phyloP scores from a whole-genome alignment of 2,888 invertebrate species.

The Erebia palarica region DNA sequence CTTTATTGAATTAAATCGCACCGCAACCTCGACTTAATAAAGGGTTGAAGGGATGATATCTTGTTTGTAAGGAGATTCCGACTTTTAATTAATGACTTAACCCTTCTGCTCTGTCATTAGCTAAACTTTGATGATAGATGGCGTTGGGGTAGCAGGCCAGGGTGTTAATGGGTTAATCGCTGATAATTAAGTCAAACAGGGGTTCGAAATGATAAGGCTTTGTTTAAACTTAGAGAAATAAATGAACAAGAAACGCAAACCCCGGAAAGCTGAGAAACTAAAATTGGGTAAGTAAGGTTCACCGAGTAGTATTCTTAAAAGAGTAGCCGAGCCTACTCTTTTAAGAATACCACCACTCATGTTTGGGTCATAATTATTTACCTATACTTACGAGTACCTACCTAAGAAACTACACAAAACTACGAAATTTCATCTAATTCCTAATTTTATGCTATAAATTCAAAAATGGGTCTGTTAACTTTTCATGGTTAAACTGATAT shows the following conservation, averaged over 20 bases:
- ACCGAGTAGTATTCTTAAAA: too few species aligned
- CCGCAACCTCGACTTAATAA: slow-evolving; percentile 57
- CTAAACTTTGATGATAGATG: slow-evolving; percentile 61
- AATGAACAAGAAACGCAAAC: neutral
- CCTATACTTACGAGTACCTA: too few species aligned
- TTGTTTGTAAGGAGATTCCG: slow-evolving; percentile 73
- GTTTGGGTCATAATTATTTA: too few species aligned
- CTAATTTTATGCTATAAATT: too few species aligned
- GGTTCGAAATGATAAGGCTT: neutral
- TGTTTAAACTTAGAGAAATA: neutral
- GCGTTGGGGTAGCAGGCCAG: slow-evolving; percentile 60
- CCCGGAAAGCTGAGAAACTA: too few species aligned
- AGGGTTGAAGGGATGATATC: slow-evolving; percentile 76
- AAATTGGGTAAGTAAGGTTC: too few species aligned
- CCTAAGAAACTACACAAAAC: too few species aligned
- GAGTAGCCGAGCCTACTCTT: too few species aligned
- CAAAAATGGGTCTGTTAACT: too few species aligned
- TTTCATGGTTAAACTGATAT: too few species aligned
- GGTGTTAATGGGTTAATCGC: slow-evolving; percentile 44
- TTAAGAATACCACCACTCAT: too few species aligned
- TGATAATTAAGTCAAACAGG: slow-evolving; percentile 29
- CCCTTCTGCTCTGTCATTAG: slow-evolving; percentile 69
- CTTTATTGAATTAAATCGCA: slow-evolving; percentile 78
- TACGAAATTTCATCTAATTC: too few species aligned
- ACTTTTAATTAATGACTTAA: slow-evolving; percentile 74